Conservation (phyloP, 2,888 invertebrate genomes). For the Ornithoptera alexandrae region DNA sequence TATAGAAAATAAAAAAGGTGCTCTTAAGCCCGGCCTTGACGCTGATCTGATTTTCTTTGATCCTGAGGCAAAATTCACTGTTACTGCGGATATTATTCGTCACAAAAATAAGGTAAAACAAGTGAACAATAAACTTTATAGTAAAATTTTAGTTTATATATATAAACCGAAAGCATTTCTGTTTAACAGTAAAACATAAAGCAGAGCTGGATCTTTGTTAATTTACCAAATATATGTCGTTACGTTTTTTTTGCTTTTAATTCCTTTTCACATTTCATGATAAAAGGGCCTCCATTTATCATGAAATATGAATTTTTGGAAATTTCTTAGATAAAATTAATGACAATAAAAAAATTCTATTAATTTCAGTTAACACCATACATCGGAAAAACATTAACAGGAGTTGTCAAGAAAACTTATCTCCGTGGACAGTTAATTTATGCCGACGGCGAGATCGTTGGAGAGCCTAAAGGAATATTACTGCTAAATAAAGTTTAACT, state of each 20-base stretch:
- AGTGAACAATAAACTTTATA: too few species aligned
- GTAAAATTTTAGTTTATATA: too few species aligned
- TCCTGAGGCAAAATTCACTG: conserved; percentile 80
- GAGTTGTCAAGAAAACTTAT: conserved; percentile 83
- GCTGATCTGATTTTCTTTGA: conserved; percentile 87
- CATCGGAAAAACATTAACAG: conserved; percentile 78
- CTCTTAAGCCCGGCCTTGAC: conserved; percentile 81
- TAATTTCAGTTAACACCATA: conserved; percentile 82
- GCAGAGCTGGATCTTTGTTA: too few species aligned
- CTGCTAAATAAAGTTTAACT: conserved; percentile 45
- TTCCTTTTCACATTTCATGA: too few species aligned
- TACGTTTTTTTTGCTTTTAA: too few species aligned
- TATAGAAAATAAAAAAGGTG: conserved; percentile 81
- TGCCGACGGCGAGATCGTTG: conserved; percentile 58
- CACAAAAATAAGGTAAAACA: conserved; percentile 83
- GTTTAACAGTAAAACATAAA: too few species aligned
- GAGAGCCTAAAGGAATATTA: conserved; percentile 68
- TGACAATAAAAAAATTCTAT: too few species aligned
- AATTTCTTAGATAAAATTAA: too few species aligned
- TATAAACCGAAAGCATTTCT: too few species aligned
- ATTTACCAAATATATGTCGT: too few species aligned
- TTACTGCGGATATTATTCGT: conserved; percentile 79
- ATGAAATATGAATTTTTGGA: too few species aligned
- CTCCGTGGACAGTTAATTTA: conserved; percentile 83
- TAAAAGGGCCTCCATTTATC: too few species aligned